Percentiles rank a stretch among this genome's conserved stretches.
Evolutionary conservation across 2,888 invertebrate species (phyloP).

Genomic region (Gibbula magus): DNA sequence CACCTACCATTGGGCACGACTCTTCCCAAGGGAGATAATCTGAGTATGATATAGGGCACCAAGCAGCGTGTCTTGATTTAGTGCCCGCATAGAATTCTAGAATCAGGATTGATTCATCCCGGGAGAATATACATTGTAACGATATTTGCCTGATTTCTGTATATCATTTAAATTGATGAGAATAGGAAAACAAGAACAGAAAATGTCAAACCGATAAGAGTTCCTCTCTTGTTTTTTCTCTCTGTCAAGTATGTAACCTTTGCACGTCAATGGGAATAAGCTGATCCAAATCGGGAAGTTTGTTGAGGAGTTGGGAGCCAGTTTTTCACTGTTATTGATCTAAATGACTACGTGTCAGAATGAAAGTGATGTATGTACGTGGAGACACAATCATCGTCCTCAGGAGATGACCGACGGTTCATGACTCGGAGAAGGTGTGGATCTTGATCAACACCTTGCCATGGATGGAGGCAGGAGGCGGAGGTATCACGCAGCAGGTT

Average conservation of each 20-base stretch:
- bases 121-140: neutral
- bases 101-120: neutral
- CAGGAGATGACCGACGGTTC: neutral
- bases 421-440: neutral
- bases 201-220: neutral
- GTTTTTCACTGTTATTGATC: too few relatives aligned
- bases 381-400: neutral
- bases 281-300: too few relatives aligned
- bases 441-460: neutral
- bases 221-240: neutral
- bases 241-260: neutral
- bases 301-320: too few relatives aligned
- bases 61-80: neutral
- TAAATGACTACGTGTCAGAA: too few relatives aligned
- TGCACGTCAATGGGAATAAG: neutral
- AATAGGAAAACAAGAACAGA: neutral
- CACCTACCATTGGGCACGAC: neutral
- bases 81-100: neutral
- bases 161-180: constrained; percentile 11
- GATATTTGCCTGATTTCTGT: constrained; percentile 15
- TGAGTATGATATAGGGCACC: neutral
- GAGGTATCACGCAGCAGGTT: neutral
- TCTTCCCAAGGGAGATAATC: neutral
- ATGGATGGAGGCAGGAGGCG: neutral
- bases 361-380: neutral